A percentile compares a stretch with the other conserved stretches of the same genome.
Conservation (phyloP, 2,888 invertebrate genomes). For the Carabus problematicus region DNA sequence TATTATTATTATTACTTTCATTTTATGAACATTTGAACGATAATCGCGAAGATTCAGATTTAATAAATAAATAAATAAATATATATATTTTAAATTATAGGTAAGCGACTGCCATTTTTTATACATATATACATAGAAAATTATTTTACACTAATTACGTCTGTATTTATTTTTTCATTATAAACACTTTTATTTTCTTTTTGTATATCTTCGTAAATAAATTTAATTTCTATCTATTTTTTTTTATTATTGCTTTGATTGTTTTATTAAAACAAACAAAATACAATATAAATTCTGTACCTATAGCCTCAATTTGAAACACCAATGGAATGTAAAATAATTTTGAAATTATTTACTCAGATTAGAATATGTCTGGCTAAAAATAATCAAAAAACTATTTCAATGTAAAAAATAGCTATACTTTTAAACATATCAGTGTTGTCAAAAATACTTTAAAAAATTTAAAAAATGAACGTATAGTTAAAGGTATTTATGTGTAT, state of each 20-base stretch:
- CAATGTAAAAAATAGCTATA: constrained; percentile 39
- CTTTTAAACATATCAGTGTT: constrained; percentile 43
- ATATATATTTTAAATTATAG: constrained; percentile 29
- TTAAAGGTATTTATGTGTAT: constrained; percentile 29
- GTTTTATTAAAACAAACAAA: constrained; percentile 19
- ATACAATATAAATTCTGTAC: constrained; percentile 38
- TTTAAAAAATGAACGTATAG: constrained; percentile 33
- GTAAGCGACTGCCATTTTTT: constrained; percentile 41
- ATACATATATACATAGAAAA: constrained; percentile 30
- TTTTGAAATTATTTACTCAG: constrained; percentile 28
- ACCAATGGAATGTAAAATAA: constrained; percentile 29
- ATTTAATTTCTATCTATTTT: constrained; percentile 37
- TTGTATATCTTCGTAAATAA: constrained; percentile 42
- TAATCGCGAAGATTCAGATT: constrained; percentile 21
- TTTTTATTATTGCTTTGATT: constrained; percentile 1
- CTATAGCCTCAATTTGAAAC: constrained; percentile 33
- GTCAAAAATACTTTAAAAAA: constrained; percentile 28
- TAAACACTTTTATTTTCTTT: constrained; percentile 27
- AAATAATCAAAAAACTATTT: constrained; percentile 32
- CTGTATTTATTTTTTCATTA: constrained; percentile 34
- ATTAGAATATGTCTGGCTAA: constrained; percentile 29
- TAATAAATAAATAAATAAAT: constrained; percentile 18
- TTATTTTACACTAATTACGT: constrained; percentile 27
- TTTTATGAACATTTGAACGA: constrained; percentile 31
- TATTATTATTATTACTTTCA: constrained; percentile 16